Evolutionary conservation across 1,140 invertebrate genomes (phyloP), one percentile per base, ranked within the genome.

Genomic region (Hestina assimilis): DNA sequence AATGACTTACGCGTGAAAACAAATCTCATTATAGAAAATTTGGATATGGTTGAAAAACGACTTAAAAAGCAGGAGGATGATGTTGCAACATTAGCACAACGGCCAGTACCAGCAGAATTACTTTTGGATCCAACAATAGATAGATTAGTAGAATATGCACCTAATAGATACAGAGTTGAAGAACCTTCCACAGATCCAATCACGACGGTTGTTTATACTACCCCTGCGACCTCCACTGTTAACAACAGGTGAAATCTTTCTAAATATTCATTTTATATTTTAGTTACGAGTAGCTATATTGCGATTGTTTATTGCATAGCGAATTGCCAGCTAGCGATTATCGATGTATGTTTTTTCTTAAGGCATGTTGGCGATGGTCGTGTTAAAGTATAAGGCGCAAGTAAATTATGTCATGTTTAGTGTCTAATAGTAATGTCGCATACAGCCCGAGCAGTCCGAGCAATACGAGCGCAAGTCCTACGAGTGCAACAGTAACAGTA

Each of bases 11-110:
- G 93, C 53, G 82, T 92, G 0, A 96, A 96, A 81, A 94, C 95
- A 0, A 96, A 96, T 75, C 92, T 95, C 59, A 97, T 97, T 41
- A 96, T 96, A 14, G 93, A 95, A 54, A 96, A 96, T 75, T 88
- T 97, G 50, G 94, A 95, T 72, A 93, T 95, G 81, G 95, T 96
- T 4, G 95, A 96, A 72, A 95, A 94, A 60, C 90, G 94, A 26
- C 78, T 96, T 19, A 95, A 95, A 82, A 95, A 95, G 75, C 94
- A 95, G 68, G 94, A 95, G 66, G 93, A 94, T 63, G 94, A 95
- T 35, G 92, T 93, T 9, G 92, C 92, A 1, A 93, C 90, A 5
- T 77, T 95, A n/a, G 92, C 93, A 0, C 93, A 94, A 56, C 83
- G 93, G 24, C 93, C 92, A 0, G 93, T 93, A 8, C 92, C 93